These are phyloP conservation scores for Anguilla pacifica DNA, from an alignment of 2,797 vertebrate genomes.

Conservation along the genomic window DNA sequence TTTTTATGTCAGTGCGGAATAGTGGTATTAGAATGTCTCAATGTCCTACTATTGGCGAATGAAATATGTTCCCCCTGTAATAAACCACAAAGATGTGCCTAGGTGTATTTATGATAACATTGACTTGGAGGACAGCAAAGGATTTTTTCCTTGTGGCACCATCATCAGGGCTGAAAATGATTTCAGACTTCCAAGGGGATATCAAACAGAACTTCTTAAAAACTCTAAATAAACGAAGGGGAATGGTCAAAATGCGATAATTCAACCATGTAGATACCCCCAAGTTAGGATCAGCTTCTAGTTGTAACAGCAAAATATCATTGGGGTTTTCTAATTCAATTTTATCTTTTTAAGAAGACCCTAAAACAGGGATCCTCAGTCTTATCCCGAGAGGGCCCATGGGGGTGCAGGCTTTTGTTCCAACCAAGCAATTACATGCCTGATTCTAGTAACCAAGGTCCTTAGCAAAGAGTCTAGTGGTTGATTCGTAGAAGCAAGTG, in stretches of 20 bases:
- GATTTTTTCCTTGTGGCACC: neutral
- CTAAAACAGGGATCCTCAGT: too few species aligned
- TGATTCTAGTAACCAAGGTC: too few species aligned
- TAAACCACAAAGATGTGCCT: conserved; percentile 8
- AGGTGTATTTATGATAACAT: neutral
- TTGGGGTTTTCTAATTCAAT: neutral
- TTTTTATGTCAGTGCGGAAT: neutral
- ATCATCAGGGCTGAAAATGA: neutral
- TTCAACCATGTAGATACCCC: neutral
- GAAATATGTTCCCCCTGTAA: neutral
- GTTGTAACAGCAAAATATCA: neutral
- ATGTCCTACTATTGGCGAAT: neutral
- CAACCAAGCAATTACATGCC: too few species aligned
- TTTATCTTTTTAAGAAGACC: neutral
- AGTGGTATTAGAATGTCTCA: neutral
- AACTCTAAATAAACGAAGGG: neutral
- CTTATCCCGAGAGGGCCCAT: too few species aligned
- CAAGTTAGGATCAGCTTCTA: neutral
- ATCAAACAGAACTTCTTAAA: neutral
- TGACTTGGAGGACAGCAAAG: neutral
- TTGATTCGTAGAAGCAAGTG: too few species aligned
- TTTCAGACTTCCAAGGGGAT: neutral
- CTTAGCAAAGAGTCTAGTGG: too few species aligned
- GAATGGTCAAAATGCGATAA: neutral
- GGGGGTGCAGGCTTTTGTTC: too few species aligned